These are phyloP conservation scores for Poicephalus meyeri DNA, from an alignment of 2,113 vertebrate species.

Conservation along the genomic window DNA sequence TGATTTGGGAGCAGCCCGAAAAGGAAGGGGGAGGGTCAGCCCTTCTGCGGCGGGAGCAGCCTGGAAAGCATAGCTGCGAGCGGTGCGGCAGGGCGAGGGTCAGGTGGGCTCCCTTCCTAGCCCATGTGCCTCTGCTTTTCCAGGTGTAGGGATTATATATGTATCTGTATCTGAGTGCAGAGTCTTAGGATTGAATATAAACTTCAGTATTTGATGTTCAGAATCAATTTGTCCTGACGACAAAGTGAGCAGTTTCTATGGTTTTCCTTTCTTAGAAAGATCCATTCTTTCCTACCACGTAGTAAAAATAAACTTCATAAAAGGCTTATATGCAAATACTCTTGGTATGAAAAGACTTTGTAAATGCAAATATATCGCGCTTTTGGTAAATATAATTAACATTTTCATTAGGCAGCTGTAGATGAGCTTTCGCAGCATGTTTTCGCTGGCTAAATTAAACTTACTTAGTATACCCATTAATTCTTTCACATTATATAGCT, in stretches of 20 bases:
- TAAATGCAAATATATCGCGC: not conserved
- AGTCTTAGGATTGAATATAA: accelerated
- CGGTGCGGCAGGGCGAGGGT: not conserved
- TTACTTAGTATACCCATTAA: not conserved
- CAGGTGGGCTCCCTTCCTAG: not conserved
- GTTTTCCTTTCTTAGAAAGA: not conserved
- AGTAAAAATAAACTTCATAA: not conserved
- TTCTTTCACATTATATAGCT: not conserved
- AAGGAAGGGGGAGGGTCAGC: not conserved
- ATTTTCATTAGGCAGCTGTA: not conserved
- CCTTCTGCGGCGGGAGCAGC: not conserved
- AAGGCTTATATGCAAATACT: not conserved
- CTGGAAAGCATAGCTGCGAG: not conserved
- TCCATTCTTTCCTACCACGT: not conserved
- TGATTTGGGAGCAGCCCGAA: not conserved
- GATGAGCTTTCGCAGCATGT: not conserved
- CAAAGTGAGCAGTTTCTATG: not conserved
- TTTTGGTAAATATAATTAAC: not conserved
- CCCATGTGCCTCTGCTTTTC: not conserved
- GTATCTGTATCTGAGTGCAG: not conserved
- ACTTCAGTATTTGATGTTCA: not conserved
- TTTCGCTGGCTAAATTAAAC: not conserved
- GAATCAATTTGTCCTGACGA: not conserved
- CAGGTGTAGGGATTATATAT: not conserved
- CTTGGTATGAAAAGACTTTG: not conserved